These are phyloP conservation scores for Phycodurus eques DNA, from an alignment of 2,113 vertebrate species.

Conservation along the genomic window DNA sequence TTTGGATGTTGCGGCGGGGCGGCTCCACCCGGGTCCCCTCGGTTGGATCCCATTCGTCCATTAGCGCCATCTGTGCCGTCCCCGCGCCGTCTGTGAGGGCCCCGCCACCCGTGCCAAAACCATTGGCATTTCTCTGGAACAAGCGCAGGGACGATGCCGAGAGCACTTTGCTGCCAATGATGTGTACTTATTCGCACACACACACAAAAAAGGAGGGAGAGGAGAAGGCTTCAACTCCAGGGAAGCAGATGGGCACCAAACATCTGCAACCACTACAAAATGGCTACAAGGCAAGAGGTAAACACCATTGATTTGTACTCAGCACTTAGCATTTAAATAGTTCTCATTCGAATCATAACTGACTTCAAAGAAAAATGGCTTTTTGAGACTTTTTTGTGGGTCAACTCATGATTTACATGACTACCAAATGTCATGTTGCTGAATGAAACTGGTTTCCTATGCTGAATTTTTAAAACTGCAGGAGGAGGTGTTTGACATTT, in stretches of 20 bases:
- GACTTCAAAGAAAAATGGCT: too few species aligned
- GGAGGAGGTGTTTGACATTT: too few species aligned
- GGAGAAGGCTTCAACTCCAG: background rate
- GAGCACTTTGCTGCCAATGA: slow-evolving; percentile 76
- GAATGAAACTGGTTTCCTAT: too few species aligned
- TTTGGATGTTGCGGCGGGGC: slow-evolving; percentile 87
- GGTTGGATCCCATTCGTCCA: slow-evolving; percentile 98
- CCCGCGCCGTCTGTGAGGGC: slow-evolving; percentile 91
- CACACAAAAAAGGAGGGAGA: slow-evolving; percentile 3
- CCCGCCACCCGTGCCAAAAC: slow-evolving; percentile 82
- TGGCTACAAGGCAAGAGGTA: background rate
- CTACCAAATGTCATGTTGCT: too few species aligned
- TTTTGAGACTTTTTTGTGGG: too few species aligned
- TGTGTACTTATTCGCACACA: slow-evolving; percentile 69
- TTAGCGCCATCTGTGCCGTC: slow-evolving; percentile 98
- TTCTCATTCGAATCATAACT: too few species aligned
- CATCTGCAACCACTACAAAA: slow-evolving; percentile 64
- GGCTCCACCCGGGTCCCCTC: slow-evolving; percentile 85
- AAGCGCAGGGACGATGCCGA: slow-evolving; percentile 73
- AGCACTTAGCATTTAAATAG: too few species aligned
- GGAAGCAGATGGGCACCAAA: slow-evolving; percentile 47
- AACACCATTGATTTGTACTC: too few species aligned
- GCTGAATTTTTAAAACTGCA: too few species aligned
- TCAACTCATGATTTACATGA: too few species aligned
- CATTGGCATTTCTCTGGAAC: slow-evolving; percentile 95